Conservation (phyloP, 1,140 invertebrate genomes). For the Palaemon carinicauda region DNA sequence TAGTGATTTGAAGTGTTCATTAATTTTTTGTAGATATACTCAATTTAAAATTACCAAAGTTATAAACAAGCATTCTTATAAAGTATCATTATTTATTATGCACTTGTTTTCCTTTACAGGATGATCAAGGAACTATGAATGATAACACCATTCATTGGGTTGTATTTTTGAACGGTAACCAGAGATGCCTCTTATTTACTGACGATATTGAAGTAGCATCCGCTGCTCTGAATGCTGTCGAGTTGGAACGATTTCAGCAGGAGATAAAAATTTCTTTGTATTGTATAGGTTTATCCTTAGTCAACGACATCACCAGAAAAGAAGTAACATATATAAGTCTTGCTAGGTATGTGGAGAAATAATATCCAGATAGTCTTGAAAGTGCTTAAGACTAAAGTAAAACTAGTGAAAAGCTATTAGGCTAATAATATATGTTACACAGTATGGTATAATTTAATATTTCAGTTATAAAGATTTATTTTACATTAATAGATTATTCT, state of each 20-base stretch:
- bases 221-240: conserved; percentile 76
- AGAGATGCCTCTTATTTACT: conserved; percentile 90
- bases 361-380: not conserved
- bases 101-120: conserved; percentile 17
- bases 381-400: too few relatives aligned
- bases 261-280: conserved; percentile 84
- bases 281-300: conserved; percentile 90
- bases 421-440: too few relatives aligned
- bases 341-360: conserved; percentile 69
- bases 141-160: conserved; percentile 76
- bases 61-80: too few relatives aligned
- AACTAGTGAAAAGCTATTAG: too few relatives aligned
- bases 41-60: too few relatives aligned
- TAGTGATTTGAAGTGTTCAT: not conserved
- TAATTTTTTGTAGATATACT: not conserved
- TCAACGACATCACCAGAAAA: conserved; percentile 81
- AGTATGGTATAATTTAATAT: too few relatives aligned
- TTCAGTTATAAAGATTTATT: too few relatives aligned
- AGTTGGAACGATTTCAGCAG: conserved; percentile 75
- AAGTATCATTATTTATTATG: not conserved
- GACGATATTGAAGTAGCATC: conserved; percentile 77
- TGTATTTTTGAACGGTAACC: conserved; percentile 92
- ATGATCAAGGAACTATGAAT: conserved; percentile 24
- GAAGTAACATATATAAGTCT: conserved; percentile 93
- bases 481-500: too few relatives aligned